phyloP scores from a whole-genome alignment of 1,140 invertebrate species.

The Lucilia sericata region DNA sequence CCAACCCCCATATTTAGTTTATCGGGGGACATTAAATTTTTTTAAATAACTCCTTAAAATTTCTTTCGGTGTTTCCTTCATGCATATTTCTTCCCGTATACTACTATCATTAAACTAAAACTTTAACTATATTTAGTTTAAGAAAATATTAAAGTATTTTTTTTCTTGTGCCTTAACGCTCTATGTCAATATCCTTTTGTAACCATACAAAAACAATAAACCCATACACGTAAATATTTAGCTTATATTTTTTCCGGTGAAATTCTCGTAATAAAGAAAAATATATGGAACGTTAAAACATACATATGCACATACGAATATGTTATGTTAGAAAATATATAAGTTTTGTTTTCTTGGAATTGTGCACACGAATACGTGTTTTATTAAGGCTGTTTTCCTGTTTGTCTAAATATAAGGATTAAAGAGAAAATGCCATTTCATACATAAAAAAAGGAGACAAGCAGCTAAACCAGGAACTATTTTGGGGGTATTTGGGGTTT shows the following conservation, averaged over 20 bases:
- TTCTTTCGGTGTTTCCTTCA: neutral
- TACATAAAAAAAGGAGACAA: neutral
- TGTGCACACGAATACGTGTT: neutral
- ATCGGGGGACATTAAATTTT: neutral
- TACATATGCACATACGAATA: neutral
- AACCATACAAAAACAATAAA: neutral
- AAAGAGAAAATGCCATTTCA: neutral
- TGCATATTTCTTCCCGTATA: neutral
- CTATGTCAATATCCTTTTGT: constrained; percentile 14
- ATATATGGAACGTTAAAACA: neutral
- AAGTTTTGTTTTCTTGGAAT: neutral
- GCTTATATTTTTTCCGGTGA: too few relatives aligned
- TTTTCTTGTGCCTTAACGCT: neutral
- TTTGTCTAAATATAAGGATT: neutral
- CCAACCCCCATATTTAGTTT: too few relatives aligned
- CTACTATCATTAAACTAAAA: neutral
- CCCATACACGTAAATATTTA: neutral
- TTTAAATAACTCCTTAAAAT: neutral
- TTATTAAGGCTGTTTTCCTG: neutral
- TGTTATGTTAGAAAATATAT: neutral
- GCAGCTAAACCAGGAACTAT: neutral
- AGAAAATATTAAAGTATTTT: neutral
- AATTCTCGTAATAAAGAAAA: too few relatives aligned
- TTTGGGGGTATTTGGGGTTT: neutral
- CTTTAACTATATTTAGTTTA: neutral